Conservation (phyloP, 2,113 vertebrate genomes). For the Ctenodactylus gundi region DNA sequence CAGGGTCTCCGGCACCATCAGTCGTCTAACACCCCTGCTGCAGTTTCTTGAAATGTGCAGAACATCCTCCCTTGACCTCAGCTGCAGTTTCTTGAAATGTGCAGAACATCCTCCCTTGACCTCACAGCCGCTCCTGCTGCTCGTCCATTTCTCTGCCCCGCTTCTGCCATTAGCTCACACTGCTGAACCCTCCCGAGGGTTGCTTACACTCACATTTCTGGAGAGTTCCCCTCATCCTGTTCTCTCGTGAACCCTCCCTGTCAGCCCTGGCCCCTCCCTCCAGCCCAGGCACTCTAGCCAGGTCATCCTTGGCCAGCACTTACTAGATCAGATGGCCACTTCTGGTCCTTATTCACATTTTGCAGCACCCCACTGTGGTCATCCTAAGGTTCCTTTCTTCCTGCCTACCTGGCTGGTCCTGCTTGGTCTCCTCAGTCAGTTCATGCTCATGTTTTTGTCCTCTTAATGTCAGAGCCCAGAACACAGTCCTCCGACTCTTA, state of each 20-base stretch:
- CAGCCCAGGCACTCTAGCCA: neutral
- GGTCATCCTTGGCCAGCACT: neutral
- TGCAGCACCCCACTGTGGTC: neutral
- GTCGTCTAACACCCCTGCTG: neutral
- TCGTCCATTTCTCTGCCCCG: neutral
- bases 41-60: neutral
- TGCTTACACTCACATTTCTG: neutral
- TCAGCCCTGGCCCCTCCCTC: neutral
- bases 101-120: neutral
- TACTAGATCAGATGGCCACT: neutral
- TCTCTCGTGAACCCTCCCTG: neutral
- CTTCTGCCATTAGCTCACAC: too few relatives aligned
- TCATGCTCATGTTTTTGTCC: neutral
- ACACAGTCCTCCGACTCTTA: neutral
- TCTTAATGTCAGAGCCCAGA: neutral
- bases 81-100: neutral
- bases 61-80: neutral
- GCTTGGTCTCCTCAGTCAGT: neutral
- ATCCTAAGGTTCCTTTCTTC: neutral
- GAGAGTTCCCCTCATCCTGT: neutral
- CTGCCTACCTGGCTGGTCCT: neutral
- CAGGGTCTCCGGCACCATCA: neutral
- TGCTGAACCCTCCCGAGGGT: neutral
- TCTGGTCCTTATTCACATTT: neutral
- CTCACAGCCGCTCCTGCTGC: constrained; percentile 4